Evolutionary conservation across 2,797 vertebrate genomes (phyloP), one percentile per base, ranked within the genome.

Genomic region (Schizopygopsis malacanthus): DNA sequence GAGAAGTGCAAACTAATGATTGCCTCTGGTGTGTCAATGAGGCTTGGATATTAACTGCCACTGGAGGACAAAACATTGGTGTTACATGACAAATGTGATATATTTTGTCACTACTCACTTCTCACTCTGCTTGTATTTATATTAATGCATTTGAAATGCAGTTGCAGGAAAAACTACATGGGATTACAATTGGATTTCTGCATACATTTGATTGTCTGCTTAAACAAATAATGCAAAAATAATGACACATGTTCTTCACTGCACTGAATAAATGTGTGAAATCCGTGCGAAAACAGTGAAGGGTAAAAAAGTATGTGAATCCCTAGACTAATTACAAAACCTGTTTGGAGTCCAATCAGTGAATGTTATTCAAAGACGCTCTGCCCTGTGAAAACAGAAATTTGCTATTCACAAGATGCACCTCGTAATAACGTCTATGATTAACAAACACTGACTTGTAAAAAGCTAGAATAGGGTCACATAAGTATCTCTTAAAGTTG

Each of bases 1-100:
- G 43, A 65, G 41, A 76, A 79, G 67, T 81, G 84, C 41, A 65
- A 47, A 86, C 83, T 69, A 78, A 84, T 84, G 47, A 84, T 69
- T 43, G 73, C 61, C 47, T 69, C 73, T 54, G 54, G 59, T 84
- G 33, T 84, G 73, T 56, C 63, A 18, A 83, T 83, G 59, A 67
- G 72, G 37, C 47, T 77, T 43, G 82, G 82, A 78, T 69, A 77
- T 84, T 56, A 84, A 69, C 47, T 67, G 15, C 61, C 73, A 56
- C 73, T 76, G 50, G 50, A 67, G 61, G 61, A 78, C 37, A 84
- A 69, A 43, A 69, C 45, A 69, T 33, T 69, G 6, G 50, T 84
- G n/a, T 56, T 22, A 56, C 61, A 84, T 84, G 82, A 84, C 61
- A 78, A 69, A 84, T 78, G 47, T 78, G 37, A 78, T 69, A 28